A percentile compares a stretch with the other conserved stretches of the same genome.
Conservation (phyloP, 2,888 invertebrate species). For the Lamproptera curius region DNA sequence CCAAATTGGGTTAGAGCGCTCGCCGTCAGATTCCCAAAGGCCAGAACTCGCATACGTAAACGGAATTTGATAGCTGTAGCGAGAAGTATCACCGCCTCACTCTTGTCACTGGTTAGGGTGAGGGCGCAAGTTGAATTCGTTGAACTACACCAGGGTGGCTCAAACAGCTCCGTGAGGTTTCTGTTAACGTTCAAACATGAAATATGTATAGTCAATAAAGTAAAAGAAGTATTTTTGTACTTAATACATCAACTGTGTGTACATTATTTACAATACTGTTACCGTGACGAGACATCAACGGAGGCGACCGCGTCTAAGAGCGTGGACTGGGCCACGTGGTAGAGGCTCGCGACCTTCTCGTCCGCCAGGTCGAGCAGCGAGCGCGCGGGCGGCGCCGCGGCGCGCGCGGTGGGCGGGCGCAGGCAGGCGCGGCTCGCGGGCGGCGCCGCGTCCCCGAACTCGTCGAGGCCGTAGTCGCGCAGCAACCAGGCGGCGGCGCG, state of each 20-base stretch:
- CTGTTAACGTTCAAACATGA: too few relatives aligned
- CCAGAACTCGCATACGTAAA: constrained; percentile 35
- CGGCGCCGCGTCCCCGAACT: constrained; percentile 45
- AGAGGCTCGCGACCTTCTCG: constrained; percentile 31
- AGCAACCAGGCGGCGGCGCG: constrained; percentile 34
- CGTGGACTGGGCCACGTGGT: constrained; percentile 27
- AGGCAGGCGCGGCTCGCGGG: constrained; percentile 47
- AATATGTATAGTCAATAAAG: too few relatives aligned
- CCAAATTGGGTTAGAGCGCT: constrained; percentile 19
- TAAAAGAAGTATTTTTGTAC: too few relatives aligned
- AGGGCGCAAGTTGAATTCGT: constrained; percentile 37
- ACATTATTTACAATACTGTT: too few relatives aligned
- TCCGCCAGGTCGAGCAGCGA: constrained; percentile 49
- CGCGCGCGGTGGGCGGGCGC: constrained; percentile 21
- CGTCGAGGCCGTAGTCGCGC: constrained; percentile 44
- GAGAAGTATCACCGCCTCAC: constrained; percentile 39
- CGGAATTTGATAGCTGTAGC: constrained; percentile 30
- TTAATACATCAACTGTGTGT: too few relatives aligned
- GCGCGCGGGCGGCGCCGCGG: constrained; percentile 33
- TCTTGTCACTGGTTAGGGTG: constrained; percentile 39
- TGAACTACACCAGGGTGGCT: constrained; percentile 74
- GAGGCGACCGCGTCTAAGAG: constrained; percentile 7
- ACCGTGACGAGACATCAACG: constrained; percentile 3
- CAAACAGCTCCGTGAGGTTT: constrained; percentile 49
- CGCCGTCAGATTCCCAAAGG: constrained; percentile 28